phyloP scores from a whole-genome alignment of 2,888 invertebrate species.

The Creontiades dilutus region DNA sequence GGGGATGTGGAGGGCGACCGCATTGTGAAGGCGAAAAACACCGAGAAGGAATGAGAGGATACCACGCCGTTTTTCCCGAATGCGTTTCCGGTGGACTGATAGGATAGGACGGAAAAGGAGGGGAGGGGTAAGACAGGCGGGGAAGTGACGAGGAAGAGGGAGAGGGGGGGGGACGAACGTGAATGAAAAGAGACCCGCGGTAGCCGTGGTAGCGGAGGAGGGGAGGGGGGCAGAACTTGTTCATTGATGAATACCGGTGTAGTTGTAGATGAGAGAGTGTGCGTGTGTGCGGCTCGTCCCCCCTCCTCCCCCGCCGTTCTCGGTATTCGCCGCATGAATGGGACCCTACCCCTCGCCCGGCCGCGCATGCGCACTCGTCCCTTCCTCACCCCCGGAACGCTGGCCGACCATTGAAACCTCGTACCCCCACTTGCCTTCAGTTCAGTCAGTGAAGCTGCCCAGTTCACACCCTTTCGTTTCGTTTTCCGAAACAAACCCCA shows the following conservation, averaged over 20 bases:
- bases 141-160: not conserved
- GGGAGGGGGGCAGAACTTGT: conserved; percentile 52
- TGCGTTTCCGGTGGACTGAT: conserved; percentile 61
- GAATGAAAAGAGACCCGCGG: conserved; percentile 58
- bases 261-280: conserved; percentile 54
- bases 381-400: conserved; percentile 36
- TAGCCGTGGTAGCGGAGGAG: not conserved
- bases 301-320: not conserved
- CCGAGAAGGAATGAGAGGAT: not conserved
- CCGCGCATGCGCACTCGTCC: conserved; percentile 55
- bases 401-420: conserved; percentile 66
- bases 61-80: conserved; percentile 63
- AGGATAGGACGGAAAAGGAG: not conserved
- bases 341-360: conserved; percentile 40
- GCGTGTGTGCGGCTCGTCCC: conserved; percentile 40
- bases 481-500: not conserved
- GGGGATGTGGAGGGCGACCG: not conserved
- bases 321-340: conserved; percentile 50
- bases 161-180: conserved; percentile 26
- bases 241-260: conserved; percentile 69
- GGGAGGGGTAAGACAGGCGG: not conserved
- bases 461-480: conserved; percentile 24
- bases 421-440: conserved; percentile 70
- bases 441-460: conserved; percentile 62
- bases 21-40: conserved; percentile 44